phyloP scores from a whole-genome alignment of 1,140 invertebrate species.

The Steinernema feltiae region DNA sequence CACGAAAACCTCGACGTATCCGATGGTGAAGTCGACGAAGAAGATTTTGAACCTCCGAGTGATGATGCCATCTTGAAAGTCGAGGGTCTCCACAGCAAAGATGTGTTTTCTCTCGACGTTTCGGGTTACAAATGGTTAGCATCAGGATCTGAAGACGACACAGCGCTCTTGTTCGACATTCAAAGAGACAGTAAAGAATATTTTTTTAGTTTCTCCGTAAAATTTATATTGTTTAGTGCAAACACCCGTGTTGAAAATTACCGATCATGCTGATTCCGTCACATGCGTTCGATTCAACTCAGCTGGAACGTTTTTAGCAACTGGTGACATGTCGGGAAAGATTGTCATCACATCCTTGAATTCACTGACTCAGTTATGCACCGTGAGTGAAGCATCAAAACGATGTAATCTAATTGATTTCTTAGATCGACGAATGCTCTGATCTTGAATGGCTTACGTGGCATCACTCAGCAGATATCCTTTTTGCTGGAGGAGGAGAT shows the following conservation, averaged over 20 bases:
- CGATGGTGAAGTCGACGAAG: constrained; percentile 27
- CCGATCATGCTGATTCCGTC: constrained; percentile 36
- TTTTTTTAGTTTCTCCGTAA: not conserved
- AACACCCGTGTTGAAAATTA: constrained; percentile 26
- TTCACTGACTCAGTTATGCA: constrained; percentile 5
- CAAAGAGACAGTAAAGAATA: constrained; percentile 13
- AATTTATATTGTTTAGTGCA: constrained; percentile 23
- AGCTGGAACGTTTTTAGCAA: constrained; percentile 30
- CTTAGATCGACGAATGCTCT: constrained; percentile 36
- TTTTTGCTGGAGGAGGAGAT: constrained; percentile 40
- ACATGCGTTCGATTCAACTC: constrained; percentile 31
- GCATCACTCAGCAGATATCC: constrained; percentile 33
- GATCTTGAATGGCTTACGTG: constrained; percentile 41
- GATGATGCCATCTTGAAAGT: not conserved
- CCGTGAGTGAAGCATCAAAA: not conserved
- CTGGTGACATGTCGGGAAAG: constrained; percentile 41
- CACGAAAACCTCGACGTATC: not conserved
- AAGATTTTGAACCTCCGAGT: constrained; percentile 24
- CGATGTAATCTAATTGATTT: not conserved
- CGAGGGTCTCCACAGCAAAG: constrained; percentile 13
- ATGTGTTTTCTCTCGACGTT: constrained; percentile 28
- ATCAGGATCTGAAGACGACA: constrained; percentile 38
- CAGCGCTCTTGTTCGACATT: constrained; percentile 35
- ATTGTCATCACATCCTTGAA: constrained; percentile 32
- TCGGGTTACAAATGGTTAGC: constrained; percentile 24